These are phyloP conservation scores for Promerops cafer DNA, from an alignment of 2,113 vertebrate genomes.

Conservation along the genomic window DNA sequence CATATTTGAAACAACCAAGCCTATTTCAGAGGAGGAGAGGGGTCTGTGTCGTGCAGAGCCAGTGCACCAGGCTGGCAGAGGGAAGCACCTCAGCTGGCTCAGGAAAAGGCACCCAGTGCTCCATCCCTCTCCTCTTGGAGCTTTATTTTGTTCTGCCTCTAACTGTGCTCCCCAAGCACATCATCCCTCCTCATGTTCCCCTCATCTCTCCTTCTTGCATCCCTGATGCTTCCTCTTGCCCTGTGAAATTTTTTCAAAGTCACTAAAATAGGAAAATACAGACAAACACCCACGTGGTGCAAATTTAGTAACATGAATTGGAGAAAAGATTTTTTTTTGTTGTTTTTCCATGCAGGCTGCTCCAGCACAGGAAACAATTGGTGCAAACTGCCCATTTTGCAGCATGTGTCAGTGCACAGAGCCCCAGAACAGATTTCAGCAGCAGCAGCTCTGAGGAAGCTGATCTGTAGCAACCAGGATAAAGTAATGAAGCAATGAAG, in stretches of 20 bases:
- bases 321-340: not conserved
- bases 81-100: not conserved
- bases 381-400: not conserved
- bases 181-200: too few relatives aligned
- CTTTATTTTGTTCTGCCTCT: not conserved
- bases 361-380: not conserved
- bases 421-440: not conserved
- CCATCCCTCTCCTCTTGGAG: accelerated
- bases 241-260: not conserved
- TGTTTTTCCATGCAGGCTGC: not conserved
- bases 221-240: not conserved
- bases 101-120: not conserved
- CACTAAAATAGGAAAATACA: not conserved
- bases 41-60: not conserved
- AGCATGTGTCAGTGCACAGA: not conserved
- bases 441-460: not conserved
- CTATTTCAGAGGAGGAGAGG: not conserved
- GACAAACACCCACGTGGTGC: not conserved
- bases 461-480: not conserved
- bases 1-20: not conserved
- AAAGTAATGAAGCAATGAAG: not conserved
- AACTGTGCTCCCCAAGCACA: not conserved
- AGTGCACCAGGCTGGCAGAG: not conserved
- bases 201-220: not conserved
- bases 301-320: not conserved